Conservation (phyloP, 2,888 invertebrate species). For the Trichopria drosophilae region DNA sequence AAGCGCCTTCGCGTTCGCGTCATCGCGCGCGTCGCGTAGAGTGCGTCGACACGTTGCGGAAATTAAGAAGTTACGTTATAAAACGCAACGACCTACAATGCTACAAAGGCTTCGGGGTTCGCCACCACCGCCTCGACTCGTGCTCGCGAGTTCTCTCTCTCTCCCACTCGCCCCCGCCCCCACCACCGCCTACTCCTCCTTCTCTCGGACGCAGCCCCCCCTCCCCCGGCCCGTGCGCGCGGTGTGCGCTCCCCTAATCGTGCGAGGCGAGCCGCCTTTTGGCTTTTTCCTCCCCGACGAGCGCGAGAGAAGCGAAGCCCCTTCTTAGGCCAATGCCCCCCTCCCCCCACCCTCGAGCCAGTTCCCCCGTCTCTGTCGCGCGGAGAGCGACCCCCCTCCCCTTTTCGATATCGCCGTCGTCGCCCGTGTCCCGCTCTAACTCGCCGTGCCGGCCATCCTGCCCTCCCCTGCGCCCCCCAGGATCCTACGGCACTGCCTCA, state of each 20-base stretch:
- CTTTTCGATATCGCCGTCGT: too few species aligned
- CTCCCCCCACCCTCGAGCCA: not conserved
- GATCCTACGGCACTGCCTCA: too few species aligned
- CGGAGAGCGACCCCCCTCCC: conserved; percentile 1
- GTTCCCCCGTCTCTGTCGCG: conserved; percentile 1
- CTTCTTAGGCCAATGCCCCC: conserved; percentile 21
- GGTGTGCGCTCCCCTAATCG: conserved; percentile 28
- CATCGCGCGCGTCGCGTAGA: conserved; percentile 31
- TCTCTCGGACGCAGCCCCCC: conserved; percentile 31
- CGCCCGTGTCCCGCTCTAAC: too few species aligned
- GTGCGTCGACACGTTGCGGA: conserved; percentile 40
- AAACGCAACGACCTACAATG: conserved; percentile 57
- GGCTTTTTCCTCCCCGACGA: conserved; percentile 18
- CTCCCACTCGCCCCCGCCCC: conserved; percentile 33
- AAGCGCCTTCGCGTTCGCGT: conserved; percentile 29
- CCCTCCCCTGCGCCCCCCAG: too few species aligned
- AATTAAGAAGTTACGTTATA: conserved; percentile 54
- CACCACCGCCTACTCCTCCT: conserved; percentile 21
- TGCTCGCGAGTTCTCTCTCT: conserved; percentile 34
- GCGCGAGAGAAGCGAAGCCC: conserved; percentile 11
- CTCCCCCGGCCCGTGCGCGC: conserved; percentile 22
- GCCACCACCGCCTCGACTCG: not conserved
- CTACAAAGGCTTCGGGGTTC: conserved; percentile 47
- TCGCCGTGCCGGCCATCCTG: too few species aligned
- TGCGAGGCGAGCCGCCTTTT: conserved; percentile 3